Evolutionary conservation across 2,113 vertebrate genomes (phyloP).

Genomic region (Perognathus longimembris): DNA sequence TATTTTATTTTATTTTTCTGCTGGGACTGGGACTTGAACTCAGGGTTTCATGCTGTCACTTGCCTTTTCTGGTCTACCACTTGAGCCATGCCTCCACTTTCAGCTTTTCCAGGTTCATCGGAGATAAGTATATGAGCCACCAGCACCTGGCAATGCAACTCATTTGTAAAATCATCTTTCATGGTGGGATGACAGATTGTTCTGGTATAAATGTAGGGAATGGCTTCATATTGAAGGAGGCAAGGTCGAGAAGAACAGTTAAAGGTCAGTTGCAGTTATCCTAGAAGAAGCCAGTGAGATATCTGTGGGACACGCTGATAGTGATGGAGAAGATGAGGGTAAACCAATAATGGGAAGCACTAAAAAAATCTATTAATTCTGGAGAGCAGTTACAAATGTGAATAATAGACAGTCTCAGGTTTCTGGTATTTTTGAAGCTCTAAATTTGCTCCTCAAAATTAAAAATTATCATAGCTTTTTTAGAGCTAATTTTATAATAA

Average conservation of each 20-base stretch:
- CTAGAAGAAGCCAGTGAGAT: neutral
- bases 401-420: neutral
- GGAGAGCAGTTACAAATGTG: neutral
- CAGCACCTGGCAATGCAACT: too few species aligned
- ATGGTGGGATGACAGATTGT: neutral
- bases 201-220: neutral
- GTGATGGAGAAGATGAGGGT: neutral
- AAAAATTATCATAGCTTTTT: slow-evolving; percentile 11
- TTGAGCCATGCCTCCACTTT: too few species aligned
- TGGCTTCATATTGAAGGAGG: neutral
- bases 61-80: too few species aligned
- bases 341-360: neutral
- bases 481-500: slow-evolving; percentile 18
- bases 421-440: neutral
- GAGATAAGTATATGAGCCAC: too few species aligned
- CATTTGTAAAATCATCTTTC: too few species aligned
- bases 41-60: too few species aligned
- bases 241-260: neutral
- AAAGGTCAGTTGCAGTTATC: neutral
- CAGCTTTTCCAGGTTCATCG: too few species aligned
- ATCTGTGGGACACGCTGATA: neutral
- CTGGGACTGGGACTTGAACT: too few species aligned
- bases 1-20: too few species aligned
- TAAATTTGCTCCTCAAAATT: slow-evolving; percentile 14
- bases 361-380: neutral